Evolutionary conservation across 2,888 invertebrate species (phyloP).

Genomic region (Rhaphigaster nebulosa): DNA sequence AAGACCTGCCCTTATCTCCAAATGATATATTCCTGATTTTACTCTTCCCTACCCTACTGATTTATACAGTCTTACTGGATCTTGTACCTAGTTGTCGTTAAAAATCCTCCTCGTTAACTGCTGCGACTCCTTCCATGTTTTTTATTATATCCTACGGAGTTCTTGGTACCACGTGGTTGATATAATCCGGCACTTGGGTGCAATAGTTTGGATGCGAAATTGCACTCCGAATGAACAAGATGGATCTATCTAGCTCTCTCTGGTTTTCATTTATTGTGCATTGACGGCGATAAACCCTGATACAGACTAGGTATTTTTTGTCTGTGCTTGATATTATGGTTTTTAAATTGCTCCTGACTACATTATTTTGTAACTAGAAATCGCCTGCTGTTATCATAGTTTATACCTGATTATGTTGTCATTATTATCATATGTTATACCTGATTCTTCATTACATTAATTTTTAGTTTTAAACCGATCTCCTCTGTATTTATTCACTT

Average conservation of each 20-base stretch:
- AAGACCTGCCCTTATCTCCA: conserved; percentile 47
- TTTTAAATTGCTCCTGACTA: too few species aligned
- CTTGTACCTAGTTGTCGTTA: conserved; percentile 29
- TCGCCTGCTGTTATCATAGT: too few species aligned
- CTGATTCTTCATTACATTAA: too few species aligned
- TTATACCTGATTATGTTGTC: too few species aligned
- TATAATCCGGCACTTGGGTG: neutral
- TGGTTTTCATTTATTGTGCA: neutral
- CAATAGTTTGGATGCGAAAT: neutral
- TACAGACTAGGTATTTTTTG: too few species aligned
- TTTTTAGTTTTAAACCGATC: too few species aligned
- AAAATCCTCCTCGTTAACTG: neutral
- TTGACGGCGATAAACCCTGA: neutral
- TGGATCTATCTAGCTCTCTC: neutral
- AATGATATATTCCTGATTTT: conserved; percentile 57
- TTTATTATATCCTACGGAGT: neutral
- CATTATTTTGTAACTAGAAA: too few species aligned
- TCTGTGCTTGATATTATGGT: too few species aligned
- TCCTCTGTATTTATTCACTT: too few species aligned
- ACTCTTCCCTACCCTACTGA: conserved; percentile 30
- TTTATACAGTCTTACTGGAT: neutral
- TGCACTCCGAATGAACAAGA: neutral
- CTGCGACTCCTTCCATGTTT: neutral
- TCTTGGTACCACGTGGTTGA: neutral
- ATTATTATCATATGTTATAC: too few species aligned